Base-by-base conservation (phyloP, 2,113 vertebrate genomes). In the Genyomyrus donnyi region DNA sequence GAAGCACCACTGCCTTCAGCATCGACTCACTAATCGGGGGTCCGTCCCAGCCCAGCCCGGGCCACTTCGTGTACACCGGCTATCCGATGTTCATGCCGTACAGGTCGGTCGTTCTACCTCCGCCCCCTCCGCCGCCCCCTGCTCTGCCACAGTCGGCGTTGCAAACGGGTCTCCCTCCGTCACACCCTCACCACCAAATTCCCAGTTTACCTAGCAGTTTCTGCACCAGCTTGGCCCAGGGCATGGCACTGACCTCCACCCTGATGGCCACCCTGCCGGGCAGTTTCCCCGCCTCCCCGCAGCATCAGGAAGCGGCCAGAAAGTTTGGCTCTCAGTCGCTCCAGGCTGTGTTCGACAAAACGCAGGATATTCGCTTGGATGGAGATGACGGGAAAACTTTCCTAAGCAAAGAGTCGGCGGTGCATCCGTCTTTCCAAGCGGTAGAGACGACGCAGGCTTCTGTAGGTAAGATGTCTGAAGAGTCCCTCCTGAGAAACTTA, bases 51-150 rank as follows among this genome's bases (percentile, higher is more conserved):
- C 97, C 97, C 92, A 96, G 97, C 91, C 96, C 97, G 91, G 97
- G 97, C 90, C 97, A 97, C 93, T 97, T 98, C 93, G 96, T 98
- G 90, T 98, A 98, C 95, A 97, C 97, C 56, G 98, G 98, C 83
- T 98, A 98, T 94, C 98, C 98, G 88, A 99, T 98, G 98, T 98
- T 99, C 94, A 97, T 99, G 98, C 98, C 98, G 52, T 99, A 98
- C 95, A 94, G 98, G 84, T 98, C 98, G 35, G 97, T 99, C 94
- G 97, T 99, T 89, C 96, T 98, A 15, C 98, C 97, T 66, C 98
- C 97, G 31, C 98, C 97, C 0, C 97, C 98, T 0, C 97, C 96
- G 2, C 97, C 97, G 1, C 97, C 97, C 7, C 95, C 96, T 1
- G 90, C 95, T 19, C 93, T 95, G 27, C 94, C 96, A 53, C 96